These are phyloP conservation scores for Tokudaia tokunoshimensis DNA, from an alignment of 2,797 vertebrate genomes.

Conservation along the genomic window DNA sequence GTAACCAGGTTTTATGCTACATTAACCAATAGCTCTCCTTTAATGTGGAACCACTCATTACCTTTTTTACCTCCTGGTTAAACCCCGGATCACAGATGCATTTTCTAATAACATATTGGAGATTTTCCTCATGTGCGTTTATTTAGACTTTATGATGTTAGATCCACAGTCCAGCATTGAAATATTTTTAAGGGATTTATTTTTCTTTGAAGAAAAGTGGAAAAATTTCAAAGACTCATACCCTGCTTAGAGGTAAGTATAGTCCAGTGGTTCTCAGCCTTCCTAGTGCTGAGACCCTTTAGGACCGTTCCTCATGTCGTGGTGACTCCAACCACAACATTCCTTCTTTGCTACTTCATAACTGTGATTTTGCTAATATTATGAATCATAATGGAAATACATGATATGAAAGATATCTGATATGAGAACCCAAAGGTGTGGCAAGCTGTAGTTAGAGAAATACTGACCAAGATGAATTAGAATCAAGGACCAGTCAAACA, in stretches of 20 bases:
- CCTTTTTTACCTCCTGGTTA: constrained; percentile 61
- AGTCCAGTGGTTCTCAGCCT: not conserved
- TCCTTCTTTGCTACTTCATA: not conserved
- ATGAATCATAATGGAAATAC: not conserved
- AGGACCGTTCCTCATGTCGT: too few relatives aligned
- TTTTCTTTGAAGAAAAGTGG: constrained; percentile 24
- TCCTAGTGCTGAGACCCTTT: not conserved
- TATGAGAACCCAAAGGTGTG: not conserved
- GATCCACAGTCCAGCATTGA: not conserved
- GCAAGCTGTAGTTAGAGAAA: not conserved
- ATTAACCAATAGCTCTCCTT: constrained; percentile 72
- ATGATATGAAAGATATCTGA: not conserved
- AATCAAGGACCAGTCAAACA: constrained; percentile 3
- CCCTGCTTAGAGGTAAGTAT: not conserved
- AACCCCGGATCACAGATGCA: constrained; percentile 40
- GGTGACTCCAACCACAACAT: too few relatives aligned
- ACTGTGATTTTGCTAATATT: not conserved
- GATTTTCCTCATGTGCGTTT: constrained; percentile 41
- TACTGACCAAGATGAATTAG: not conserved
- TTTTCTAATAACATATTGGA: constrained; percentile 30
- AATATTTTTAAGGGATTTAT: not conserved
- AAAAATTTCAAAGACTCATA: not conserved
- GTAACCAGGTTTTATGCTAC: constrained; percentile 74
- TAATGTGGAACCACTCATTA: constrained; percentile 40
- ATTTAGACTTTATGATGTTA: constrained; percentile 60